These are phyloP conservation scores for Anniella stebbinsi DNA, from an alignment of 2,797 vertebrate species.

Conservation along the genomic window DNA sequence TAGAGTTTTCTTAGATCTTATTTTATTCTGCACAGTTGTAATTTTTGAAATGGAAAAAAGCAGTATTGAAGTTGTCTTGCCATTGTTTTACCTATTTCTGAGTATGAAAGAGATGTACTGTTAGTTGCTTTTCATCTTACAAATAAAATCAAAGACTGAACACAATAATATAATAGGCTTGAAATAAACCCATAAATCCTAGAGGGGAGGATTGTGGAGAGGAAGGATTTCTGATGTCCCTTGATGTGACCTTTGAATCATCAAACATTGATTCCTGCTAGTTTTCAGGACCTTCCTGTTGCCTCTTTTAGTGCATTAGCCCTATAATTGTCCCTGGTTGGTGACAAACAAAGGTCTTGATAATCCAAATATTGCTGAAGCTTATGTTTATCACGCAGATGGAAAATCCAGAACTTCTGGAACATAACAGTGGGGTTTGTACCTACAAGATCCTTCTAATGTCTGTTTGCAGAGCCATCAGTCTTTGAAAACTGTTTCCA, in stretches of 20 bases:
- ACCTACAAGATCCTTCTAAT: neutral
- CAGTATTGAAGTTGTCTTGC: neutral
- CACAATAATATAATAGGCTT: neutral
- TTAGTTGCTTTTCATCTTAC: neutral
- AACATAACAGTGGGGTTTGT: neutral
- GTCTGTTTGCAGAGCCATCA: neutral
- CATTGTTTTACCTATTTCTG: neutral
- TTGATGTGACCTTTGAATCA: neutral
- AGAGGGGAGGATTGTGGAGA: neutral
- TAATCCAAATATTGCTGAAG: neutral
- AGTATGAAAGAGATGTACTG: neutral
- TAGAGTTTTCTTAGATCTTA: neutral
- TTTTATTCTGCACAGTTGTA: neutral
- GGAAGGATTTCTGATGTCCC: neutral
- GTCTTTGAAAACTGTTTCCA: neutral
- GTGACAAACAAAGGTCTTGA: neutral
- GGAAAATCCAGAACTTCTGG: neutral
- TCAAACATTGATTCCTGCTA: neutral
- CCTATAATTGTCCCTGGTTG: neutral
- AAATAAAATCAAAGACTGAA: neutral
- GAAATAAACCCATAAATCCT: neutral
- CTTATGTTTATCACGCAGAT: neutral
- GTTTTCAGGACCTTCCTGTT: neutral
- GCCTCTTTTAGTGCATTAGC: no score
- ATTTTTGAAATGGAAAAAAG: conserved; percentile 4